Percentiles rank a stretch among this genome's conserved stretches.
Conservation (phyloP, 2,888 invertebrate genomes). For the Cataglyphis altisquamis region DNA sequence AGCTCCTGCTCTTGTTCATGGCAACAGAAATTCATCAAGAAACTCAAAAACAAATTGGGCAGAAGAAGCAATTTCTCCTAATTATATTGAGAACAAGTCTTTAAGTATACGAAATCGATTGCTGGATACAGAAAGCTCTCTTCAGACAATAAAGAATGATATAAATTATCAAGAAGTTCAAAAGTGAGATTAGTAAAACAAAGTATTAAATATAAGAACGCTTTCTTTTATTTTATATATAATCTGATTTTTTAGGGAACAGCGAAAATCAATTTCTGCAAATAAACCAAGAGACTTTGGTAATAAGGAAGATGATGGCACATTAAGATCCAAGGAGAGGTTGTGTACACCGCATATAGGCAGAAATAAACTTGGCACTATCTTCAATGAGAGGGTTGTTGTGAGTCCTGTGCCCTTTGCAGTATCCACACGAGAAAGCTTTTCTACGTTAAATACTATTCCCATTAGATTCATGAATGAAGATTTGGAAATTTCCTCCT, state of each 20-base stretch:
- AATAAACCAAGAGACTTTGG: slow-evolving; percentile 40
- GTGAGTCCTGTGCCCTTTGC: slow-evolving; percentile 84
- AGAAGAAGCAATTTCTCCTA: slow-evolving; percentile 57
- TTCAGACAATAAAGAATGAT: slow-evolving; percentile 41
- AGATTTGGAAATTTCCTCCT: slow-evolving; percentile 75
- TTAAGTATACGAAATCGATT: slow-evolving; percentile 46
- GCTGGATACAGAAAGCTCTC: slow-evolving; percentile 20
- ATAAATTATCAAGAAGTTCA: slow-evolving; percentile 37
- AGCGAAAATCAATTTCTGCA: slow-evolving; percentile 37
- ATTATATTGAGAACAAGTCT: slow-evolving; percentile 55
- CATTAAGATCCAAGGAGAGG: slow-evolving; percentile 47
- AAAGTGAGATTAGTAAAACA: slow-evolving; percentile 49
- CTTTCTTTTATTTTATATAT: background rate
- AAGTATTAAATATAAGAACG: background rate
- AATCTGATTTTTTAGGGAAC: slow-evolving; percentile 53
- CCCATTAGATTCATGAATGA: slow-evolving; percentile 81
- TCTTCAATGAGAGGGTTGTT: slow-evolving; percentile 84
- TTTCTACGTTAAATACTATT: slow-evolving; percentile 83
- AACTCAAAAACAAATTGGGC: slow-evolving; percentile 61
- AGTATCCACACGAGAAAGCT: slow-evolving; percentile 82
- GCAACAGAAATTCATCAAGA: slow-evolving; percentile 72
- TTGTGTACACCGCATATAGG: slow-evolving; percentile 69
- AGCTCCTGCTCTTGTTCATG: slow-evolving; percentile 77
- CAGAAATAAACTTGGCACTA: slow-evolving; percentile 83
- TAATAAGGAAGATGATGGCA: slow-evolving; percentile 18